phyloP scores from a whole-genome alignment of 2,888 invertebrate species.

The Hemicrepidius hirtus region DNA sequence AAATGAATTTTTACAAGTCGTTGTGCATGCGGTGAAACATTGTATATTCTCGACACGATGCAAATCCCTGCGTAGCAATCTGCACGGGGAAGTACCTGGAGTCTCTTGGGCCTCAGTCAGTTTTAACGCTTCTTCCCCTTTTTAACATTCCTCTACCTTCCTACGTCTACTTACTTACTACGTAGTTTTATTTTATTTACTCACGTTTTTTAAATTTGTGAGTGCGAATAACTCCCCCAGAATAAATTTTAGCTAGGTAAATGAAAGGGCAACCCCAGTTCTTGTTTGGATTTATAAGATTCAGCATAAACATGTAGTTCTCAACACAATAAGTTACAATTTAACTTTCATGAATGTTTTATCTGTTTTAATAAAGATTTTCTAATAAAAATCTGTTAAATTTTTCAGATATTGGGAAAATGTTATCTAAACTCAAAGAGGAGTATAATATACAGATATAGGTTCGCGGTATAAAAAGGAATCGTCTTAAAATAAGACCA shows the following conservation, averaged over 20 bases:
- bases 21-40: constrained; percentile 53
- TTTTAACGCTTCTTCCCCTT: constrained; percentile 53
- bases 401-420: too few relatives aligned
- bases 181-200: constrained; percentile 46
- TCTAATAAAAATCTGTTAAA: too few relatives aligned
- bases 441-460: too few relatives aligned
- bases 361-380: too few relatives aligned
- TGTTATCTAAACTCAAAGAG: too few relatives aligned
- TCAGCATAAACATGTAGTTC: background rate
- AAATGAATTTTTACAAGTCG: constrained; percentile 57
- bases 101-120: constrained; percentile 46
- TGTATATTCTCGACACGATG: constrained; percentile 56
- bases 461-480: too few relatives aligned
- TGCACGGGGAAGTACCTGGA: constrained; percentile 49
- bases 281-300: constrained; percentile 4
- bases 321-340: background rate
- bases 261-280: background rate
- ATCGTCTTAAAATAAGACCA: too few relatives aligned
- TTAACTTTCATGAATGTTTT: background rate
- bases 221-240: constrained; percentile 25
- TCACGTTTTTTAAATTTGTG: constrained; percentile 38
- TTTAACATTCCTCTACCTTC: constrained; percentile 46
- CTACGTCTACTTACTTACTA: constrained; percentile 44
- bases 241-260: constrained; percentile 11
- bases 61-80: constrained; percentile 59